Percentiles rank a stretch among this genome's conserved stretches.
Conservation (phyloP, 2,888 invertebrate species). For the Saturnia pavonia region DNA sequence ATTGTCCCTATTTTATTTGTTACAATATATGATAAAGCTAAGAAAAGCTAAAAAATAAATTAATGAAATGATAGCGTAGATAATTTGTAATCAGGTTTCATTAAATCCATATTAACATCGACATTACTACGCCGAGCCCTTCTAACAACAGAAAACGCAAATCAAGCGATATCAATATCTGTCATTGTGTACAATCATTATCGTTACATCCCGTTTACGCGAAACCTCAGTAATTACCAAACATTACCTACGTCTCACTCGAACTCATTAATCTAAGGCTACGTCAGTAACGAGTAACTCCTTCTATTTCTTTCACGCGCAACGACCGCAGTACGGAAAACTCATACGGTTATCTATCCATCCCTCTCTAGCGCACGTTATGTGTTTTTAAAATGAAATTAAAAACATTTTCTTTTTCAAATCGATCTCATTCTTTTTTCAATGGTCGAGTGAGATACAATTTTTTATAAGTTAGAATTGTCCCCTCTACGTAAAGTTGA, state of each 20-base stretch:
- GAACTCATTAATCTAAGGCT: constrained; percentile 70
- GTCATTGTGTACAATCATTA: constrained; percentile 75
- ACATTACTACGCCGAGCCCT: constrained; percentile 48
- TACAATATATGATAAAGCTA: not conserved
- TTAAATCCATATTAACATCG: constrained; percentile 74
- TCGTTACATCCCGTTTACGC: constrained; percentile 77
- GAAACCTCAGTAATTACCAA: constrained; percentile 69
- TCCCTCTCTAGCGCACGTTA: constrained; percentile 55
- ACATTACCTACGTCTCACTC: constrained; percentile 74
- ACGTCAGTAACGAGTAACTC: constrained; percentile 56
- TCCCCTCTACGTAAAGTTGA: constrained; percentile 60
- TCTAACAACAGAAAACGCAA: constrained; percentile 50
- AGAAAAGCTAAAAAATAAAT: not conserved
- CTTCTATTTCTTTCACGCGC: constrained; percentile 71
- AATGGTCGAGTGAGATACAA: constrained; percentile 64
- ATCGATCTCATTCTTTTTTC: constrained; percentile 54
- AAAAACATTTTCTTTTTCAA: constrained; percentile 53
- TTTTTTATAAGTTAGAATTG: constrained; percentile 59
- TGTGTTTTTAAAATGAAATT: constrained; percentile 52
- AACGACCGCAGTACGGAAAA: constrained; percentile 51
- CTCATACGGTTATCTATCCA: constrained; percentile 36
- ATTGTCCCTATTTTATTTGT: not conserved
- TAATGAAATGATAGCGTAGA: not conserved
- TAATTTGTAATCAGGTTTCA: constrained; percentile 48
- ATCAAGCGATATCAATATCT: constrained; percentile 75